A percentile compares a stretch with the other conserved stretches of the same genome.
These are phyloP conservation scores for Cyclina sinensis DNA, from an alignment of 1,140 invertebrate species.

Conservation along the genomic window DNA sequence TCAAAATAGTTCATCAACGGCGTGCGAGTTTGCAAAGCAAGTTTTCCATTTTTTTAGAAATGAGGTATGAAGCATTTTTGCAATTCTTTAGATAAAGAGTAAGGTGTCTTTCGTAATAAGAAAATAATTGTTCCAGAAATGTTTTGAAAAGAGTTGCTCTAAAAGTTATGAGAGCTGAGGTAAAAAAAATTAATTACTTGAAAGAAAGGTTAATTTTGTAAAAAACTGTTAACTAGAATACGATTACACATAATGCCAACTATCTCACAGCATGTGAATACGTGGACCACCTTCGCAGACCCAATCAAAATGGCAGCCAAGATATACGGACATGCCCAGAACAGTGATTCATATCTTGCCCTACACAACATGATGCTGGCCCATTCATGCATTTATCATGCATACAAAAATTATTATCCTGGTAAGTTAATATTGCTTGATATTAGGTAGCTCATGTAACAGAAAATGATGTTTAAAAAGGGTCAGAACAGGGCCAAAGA, in stretches of 20 bases:
- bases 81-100: no score
- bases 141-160: no score
- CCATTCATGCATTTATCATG: conserved; percentile 15
- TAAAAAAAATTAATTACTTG: no score
- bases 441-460: no score
- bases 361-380: conserved; percentile 38
- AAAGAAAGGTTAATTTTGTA: no score
- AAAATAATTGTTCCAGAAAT: background rate
- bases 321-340: background rate
- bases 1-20: background rate
- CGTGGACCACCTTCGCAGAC: background rate
- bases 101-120: no score
- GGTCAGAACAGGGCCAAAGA: no score
- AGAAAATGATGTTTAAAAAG: no score
- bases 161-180: no score
- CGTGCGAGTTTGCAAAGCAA: background rate
- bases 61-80: background rate
- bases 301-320: background rate
- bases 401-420: background rate
- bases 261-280: no score
- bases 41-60: background rate
- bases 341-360: background rate
- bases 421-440: background rate
- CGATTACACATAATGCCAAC: no score
- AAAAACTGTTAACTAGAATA: no score